Evolutionary conservation across 1,140 invertebrate species (phyloP).

Genomic region (Heliconius hewitsoni): DNA sequence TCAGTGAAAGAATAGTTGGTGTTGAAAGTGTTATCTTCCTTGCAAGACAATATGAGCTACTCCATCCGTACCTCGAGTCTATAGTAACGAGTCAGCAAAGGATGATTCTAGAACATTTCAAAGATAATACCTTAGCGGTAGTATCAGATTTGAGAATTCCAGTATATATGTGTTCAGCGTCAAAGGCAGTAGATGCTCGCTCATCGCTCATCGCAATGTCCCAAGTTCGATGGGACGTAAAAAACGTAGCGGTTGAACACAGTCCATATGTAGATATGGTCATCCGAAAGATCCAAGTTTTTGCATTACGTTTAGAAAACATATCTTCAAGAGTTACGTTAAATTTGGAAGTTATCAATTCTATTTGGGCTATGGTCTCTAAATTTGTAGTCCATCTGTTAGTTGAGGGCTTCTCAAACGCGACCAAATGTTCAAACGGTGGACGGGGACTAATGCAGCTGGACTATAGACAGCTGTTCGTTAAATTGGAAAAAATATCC

Average conservation of each 20-base stretch:
- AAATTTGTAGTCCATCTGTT: constrained; percentile 91
- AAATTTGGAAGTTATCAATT: constrained; percentile 85
- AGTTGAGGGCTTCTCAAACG: constrained; percentile 96
- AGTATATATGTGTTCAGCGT: constrained; percentile 92
- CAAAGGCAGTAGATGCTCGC: constrained; percentile 90
- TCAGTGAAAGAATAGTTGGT: constrained; percentile 93
- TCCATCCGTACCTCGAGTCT: constrained; percentile 91
- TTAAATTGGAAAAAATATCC: constrained; percentile 94
- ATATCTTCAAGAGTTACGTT: constrained; percentile 86
- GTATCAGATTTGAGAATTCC: constrained; percentile 89
- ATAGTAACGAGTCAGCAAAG: constrained; percentile 84
- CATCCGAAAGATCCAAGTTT: constrained; percentile 89
- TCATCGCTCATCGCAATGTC: constrained; percentile 91
- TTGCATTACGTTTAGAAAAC: constrained; percentile 88
- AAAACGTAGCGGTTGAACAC: constrained; percentile 97
- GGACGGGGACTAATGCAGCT: constrained; percentile 98
- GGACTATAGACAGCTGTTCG: constrained; percentile 97
- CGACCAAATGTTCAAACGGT: constrained; percentile 97
- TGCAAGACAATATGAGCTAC: constrained; percentile 90
- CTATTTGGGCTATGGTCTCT: constrained; percentile 94
- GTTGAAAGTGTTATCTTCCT: constrained; percentile 96
- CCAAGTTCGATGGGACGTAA: constrained; percentile 97
- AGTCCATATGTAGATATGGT: constrained; percentile 92
- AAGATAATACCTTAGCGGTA: constrained; percentile 87
- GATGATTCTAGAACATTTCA: constrained; percentile 89